These are phyloP conservation scores for Coryphaenoides rupestris DNA, from an alignment of 2,113 vertebrate species.

Conservation along the genomic window DNA sequence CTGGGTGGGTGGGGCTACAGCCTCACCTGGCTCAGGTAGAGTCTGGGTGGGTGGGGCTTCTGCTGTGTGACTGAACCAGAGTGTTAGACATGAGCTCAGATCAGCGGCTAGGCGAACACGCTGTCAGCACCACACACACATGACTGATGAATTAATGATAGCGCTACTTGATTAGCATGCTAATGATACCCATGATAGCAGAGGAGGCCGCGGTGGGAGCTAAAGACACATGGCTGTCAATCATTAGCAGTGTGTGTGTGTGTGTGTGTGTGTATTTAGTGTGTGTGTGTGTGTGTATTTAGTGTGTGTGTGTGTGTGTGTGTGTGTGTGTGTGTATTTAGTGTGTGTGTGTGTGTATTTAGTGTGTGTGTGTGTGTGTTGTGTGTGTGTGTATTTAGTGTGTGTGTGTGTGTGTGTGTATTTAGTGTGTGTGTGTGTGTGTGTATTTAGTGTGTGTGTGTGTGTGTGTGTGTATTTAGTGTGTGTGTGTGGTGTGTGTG, in stretches of 20 bases:
- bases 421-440: not conserved
- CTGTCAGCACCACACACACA: no score
- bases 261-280: no score
- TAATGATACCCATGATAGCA: not conserved
- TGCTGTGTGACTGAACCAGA: no score
- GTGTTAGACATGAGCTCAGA: no score
- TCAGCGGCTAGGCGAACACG: no score
- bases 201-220: no score
- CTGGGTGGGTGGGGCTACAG: no score
- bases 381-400: not conserved
- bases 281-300: not conserved
- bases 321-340: not conserved
- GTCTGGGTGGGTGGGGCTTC: no score
- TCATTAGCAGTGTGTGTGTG: no score
- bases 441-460: not conserved
- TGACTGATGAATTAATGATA: not conserved
- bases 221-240: no score
- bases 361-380: not conserved
- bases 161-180: not conserved
- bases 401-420: not conserved
- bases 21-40: no score
- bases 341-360: not conserved
- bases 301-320: not conserved
- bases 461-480: not conserved
- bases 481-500: not conserved